phyloP scores from a whole-genome alignment of 2,888 invertebrate species.

The Coelopa pilipes region DNA sequence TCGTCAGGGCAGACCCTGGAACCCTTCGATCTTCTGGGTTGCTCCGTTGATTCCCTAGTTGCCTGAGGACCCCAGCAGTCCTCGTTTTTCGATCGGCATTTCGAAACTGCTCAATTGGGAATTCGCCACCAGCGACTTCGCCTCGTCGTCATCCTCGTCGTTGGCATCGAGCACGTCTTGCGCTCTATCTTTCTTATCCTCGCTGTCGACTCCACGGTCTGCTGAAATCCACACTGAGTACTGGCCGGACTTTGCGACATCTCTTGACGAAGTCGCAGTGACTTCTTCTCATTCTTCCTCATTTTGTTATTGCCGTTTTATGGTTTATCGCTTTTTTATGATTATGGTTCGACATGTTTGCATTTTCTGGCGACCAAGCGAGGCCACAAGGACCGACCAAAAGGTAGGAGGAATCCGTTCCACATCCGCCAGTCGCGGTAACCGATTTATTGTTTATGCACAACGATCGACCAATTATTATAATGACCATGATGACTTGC shows the following conservation, averaged over 20 bases:
- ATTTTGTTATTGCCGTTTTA: slow-evolving; percentile 17
- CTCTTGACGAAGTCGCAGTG: slow-evolving; percentile 14
- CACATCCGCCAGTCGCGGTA: neutral
- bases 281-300: neutral
- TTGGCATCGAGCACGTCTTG: no score
- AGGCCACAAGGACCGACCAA: neutral
- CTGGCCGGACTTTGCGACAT: slow-evolving; percentile 9
- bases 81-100: neutral
- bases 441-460: slow-evolving; percentile 32
- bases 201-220: neutral
- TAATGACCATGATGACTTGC: slow-evolving; percentile 17
- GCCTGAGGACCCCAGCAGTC: neutral
- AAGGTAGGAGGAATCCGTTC: slow-evolving; percentile 1
- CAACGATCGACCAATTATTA: slow-evolving; percentile 16
- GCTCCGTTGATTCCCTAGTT: neutral
- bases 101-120: slow-evolving; percentile 14
- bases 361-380: no score
- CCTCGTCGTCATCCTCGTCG: no score
- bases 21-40: no score
- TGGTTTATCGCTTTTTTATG: slow-evolving; percentile 22
- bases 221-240: neutral
- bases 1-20: no score
- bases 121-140: neutral
- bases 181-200: no score
- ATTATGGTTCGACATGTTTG: slow-evolving; percentile 8